phyloP scores from a whole-genome alignment of 2,888 invertebrate species.

The Prosapia bicincta region DNA sequence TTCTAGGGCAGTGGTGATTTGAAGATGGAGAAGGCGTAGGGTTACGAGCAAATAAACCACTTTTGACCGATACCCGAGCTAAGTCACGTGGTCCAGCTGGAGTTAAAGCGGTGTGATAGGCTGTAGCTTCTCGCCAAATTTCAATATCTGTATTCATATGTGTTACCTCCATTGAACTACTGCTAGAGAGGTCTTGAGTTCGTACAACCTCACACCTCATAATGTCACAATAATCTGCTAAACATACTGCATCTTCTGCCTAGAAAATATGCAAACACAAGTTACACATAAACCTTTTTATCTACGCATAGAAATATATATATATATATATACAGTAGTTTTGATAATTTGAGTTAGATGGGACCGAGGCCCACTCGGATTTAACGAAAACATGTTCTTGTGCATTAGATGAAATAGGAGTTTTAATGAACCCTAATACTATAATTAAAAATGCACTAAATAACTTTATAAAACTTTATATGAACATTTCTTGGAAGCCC shows the following conservation, averaged over 20 bases:
- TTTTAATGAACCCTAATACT: too few species aligned
- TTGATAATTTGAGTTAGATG: too few species aligned
- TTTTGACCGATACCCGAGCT: slow-evolving; percentile 46
- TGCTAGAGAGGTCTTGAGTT: slow-evolving; percentile 56
- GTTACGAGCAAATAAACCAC: slow-evolving; percentile 13
- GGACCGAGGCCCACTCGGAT: too few species aligned
- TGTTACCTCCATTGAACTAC: slow-evolving; percentile 39
- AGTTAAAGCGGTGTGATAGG: slow-evolving; percentile 59
- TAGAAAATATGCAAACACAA: slow-evolving; percentile 45
- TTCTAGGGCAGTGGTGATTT: slow-evolving; percentile 32
- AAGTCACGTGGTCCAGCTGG: slow-evolving; percentile 51
- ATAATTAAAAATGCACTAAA: too few species aligned
- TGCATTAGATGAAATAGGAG: too few species aligned
- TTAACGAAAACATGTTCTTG: too few species aligned
- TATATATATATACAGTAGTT: too few species aligned
- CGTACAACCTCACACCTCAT: slow-evolving; percentile 90
- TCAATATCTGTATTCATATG: slow-evolving; percentile 71
- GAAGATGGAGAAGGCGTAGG: slow-evolving; percentile 9
- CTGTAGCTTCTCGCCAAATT: slow-evolving; percentile 76
- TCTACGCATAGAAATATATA: too few species aligned
- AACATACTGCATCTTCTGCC: slow-evolving; percentile 90
- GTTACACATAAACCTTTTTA: too few species aligned
- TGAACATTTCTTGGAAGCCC: too few species aligned
- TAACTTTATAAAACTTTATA: too few species aligned
- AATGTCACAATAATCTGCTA: slow-evolving; percentile 93